These are phyloP conservation scores for Lacanobia wlatinum DNA, from an alignment of 2,888 invertebrate genomes.

Conservation along the genomic window DNA sequence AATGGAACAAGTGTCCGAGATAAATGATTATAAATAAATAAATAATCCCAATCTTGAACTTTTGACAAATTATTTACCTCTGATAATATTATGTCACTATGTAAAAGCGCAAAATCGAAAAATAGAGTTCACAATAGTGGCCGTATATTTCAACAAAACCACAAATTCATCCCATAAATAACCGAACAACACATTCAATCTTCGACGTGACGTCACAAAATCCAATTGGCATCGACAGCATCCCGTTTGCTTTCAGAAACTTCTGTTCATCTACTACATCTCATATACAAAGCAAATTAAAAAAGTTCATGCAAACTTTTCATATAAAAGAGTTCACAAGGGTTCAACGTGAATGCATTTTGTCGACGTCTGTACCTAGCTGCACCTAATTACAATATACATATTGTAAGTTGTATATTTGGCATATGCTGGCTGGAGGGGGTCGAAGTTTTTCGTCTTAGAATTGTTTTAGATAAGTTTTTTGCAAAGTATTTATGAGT, in stretches of 20 bases:
- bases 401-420: too few species aligned
- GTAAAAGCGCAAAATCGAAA: too few species aligned
- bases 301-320: conserved; percentile 62
- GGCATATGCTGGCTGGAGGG: conserved; percentile 4
- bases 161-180: conserved; percentile 10
- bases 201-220: conserved; percentile 36
- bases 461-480: not conserved
- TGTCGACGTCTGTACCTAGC: conserved; percentile 48
- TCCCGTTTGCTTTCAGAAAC: conserved; percentile 58
- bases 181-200: conserved; percentile 18
- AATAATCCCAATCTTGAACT: too few species aligned
- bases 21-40: too few species aligned
- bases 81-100: too few species aligned
- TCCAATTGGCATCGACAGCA: conserved; percentile 53
- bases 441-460: not conserved
- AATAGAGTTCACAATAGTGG: too few species aligned
- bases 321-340: conserved; percentile 58
- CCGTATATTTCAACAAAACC: not conserved
- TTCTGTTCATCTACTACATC: conserved; percentile 41
- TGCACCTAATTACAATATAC: conserved; percentile 37
- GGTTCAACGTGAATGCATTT: conserved; percentile 58
- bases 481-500: too few species aligned
- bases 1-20: too few species aligned
- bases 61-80: too few species aligned
- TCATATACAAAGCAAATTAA: conserved; percentile 65